Percentiles rank a stretch among this genome's conserved stretches.
Conservation (phyloP, 1,140 invertebrate species). For the Rhopalosiphum padi region DNA sequence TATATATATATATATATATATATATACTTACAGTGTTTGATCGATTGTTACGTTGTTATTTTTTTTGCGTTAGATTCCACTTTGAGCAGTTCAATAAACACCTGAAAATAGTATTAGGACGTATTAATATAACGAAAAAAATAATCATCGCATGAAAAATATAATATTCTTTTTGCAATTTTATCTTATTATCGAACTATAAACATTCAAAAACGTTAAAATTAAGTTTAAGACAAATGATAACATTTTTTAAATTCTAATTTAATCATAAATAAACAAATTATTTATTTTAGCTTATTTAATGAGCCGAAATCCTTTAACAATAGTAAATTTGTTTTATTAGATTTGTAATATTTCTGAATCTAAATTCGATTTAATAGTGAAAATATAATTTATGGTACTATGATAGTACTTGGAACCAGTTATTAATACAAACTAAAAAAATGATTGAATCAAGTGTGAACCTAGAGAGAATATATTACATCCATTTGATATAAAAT, state of each 20-base stretch:
- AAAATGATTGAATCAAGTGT: too few relatives aligned
- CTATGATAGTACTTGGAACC: too few relatives aligned
- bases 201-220: background rate
- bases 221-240: background rate
- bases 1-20: background rate
- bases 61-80: background rate
- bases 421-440: too few relatives aligned
- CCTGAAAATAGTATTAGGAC: background rate
- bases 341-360: too few relatives aligned
- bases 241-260: background rate
- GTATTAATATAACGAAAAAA: background rate
- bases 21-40: conserved; percentile 28
- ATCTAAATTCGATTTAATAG: too few relatives aligned
- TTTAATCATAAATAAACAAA: background rate
- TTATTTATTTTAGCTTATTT: too few relatives aligned
- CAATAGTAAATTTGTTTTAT: too few relatives aligned
- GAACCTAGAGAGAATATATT: too few relatives aligned
- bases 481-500: too few relatives aligned
- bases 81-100: conserved; percentile 12
- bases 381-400: too few relatives aligned
- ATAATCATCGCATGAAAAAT: background rate
- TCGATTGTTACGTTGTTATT: conserved; percentile 23
- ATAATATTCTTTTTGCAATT: background rate
- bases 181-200: background rate
- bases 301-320: too few relatives aligned